phyloP scores from a whole-genome alignment of 2,113 vertebrate species.

The Lepidothrix coronata region DNA sequence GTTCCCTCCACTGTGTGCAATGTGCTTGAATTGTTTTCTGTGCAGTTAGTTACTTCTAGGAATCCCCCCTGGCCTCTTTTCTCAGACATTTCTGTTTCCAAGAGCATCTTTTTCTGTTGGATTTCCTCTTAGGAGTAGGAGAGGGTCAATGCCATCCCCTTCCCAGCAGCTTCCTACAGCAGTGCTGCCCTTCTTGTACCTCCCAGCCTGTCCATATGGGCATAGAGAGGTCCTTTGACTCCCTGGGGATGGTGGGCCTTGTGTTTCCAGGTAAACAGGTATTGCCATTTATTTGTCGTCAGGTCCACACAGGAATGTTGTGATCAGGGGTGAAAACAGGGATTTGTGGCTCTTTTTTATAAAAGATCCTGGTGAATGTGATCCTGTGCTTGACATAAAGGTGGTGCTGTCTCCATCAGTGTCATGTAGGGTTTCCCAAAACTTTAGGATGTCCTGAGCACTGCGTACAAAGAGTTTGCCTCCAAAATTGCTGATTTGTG shows the following conservation, averaged over 20 bases:
- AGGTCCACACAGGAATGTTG: neutral
- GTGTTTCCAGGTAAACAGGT: neutral
- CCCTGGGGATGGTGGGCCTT: neutral
- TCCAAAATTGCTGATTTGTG: neutral
- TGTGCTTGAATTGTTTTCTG: neutral
- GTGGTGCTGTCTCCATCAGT: neutral
- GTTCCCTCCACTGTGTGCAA: neutral
- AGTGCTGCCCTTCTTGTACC: neutral
- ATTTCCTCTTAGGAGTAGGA: neutral
- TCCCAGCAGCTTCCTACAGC: neutral
- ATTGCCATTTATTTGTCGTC: neutral
- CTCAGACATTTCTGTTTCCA: neutral
- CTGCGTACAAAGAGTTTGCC: neutral
- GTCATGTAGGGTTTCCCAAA: neutral
- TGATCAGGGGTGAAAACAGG: neutral
- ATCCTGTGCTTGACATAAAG: neutral
- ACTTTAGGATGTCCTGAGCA: neutral
- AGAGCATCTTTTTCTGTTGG: neutral
- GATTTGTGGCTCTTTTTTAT: neutral
- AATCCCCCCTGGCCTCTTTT: neutral
- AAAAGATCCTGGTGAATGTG: neutral
- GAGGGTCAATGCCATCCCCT: neutral
- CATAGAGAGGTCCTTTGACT: neutral
- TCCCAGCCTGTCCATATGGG: neutral
- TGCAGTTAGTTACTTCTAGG: neutral